These are phyloP conservation scores for Netelia virgata DNA, from an alignment of 2,888 invertebrate genomes.

Conservation along the genomic window DNA sequence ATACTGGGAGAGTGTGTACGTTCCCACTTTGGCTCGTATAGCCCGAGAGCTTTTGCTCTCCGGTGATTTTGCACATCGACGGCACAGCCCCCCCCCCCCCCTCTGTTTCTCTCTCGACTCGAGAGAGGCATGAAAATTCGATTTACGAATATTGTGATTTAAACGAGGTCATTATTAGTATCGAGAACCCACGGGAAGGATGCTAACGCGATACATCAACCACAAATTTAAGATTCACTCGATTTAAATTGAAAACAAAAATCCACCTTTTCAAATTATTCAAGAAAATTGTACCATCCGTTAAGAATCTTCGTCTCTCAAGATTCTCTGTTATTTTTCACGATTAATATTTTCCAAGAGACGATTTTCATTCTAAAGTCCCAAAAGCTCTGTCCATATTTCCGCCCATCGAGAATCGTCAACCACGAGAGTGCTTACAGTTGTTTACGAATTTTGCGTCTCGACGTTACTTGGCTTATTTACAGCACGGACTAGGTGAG, in stretches of 20 bases:
- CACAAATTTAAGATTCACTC: neutral
- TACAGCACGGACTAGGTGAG: neutral
- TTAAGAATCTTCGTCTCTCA: neutral
- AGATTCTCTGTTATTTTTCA: neutral
- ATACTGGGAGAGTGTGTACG: too few relatives aligned
- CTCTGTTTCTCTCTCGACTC: conserved; percentile 26
- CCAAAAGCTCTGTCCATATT: neutral
- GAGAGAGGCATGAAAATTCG: conserved; percentile 3
- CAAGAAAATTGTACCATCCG: too few relatives aligned
- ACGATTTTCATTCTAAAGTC: neutral
- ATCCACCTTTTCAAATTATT: too few relatives aligned
- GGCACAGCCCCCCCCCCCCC: neutral
- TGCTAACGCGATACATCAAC: neutral
- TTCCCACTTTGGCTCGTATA: too few relatives aligned
- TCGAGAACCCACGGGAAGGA: neutral
- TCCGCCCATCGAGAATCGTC: neutral
- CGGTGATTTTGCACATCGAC: too few relatives aligned
- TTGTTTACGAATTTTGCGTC: neutral
- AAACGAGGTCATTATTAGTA: conserved; percentile 14
- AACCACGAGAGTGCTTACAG: neutral
- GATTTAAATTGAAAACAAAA: neutral
- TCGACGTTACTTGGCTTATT: neutral
- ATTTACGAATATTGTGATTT: conserved; percentile 20
- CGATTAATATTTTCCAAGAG: neutral
- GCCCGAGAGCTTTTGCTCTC: too few relatives aligned